Conservation (phyloP, 2,113 vertebrate genomes). For the Tinamus guttatus region DNA sequence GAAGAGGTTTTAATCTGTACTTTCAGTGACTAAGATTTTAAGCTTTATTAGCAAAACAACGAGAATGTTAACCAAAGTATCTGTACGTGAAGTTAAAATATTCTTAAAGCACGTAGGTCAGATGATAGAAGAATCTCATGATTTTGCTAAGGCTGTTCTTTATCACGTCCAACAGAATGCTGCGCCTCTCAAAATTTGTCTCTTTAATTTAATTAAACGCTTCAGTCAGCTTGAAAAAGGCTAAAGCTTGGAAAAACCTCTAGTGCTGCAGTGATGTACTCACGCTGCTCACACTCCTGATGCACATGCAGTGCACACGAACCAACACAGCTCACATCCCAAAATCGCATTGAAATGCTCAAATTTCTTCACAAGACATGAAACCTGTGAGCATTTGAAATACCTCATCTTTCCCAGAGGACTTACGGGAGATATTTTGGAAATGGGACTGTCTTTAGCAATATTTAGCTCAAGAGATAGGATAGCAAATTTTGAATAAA, state of each 20-base stretch:
- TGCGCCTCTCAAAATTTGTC: neutral
- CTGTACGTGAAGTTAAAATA: conserved; percentile 31
- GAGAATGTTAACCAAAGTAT: conserved; percentile 55
- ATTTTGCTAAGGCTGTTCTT: conserved; percentile 32
- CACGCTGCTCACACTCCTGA: neutral
- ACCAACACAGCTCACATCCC: conserved; percentile 21
- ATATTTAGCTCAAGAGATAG: neutral
- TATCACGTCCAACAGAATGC: conserved; percentile 11
- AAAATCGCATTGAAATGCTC: conserved; percentile 6
- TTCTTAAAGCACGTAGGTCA: conserved; percentile 31
- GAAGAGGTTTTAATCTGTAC: conserved; percentile 81
- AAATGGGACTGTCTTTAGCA: neutral
- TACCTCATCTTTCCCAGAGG: neutral
- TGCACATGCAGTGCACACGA: neutral
- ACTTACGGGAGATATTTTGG: neutral
- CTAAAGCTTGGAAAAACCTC: neutral
- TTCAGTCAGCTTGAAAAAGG: neutral
- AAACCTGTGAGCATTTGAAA: conserved; percentile 19
- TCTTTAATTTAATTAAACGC: neutral
- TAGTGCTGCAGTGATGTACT: neutral
- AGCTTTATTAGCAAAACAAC: conserved; percentile 72
- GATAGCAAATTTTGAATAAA: neutral
- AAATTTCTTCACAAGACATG: neutral
- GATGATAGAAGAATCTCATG: conserved; percentile 22
- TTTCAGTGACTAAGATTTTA: conserved; percentile 69